phyloP scores from a whole-genome alignment of 2,113 vertebrate species.

The Mormoops blainvillei region DNA sequence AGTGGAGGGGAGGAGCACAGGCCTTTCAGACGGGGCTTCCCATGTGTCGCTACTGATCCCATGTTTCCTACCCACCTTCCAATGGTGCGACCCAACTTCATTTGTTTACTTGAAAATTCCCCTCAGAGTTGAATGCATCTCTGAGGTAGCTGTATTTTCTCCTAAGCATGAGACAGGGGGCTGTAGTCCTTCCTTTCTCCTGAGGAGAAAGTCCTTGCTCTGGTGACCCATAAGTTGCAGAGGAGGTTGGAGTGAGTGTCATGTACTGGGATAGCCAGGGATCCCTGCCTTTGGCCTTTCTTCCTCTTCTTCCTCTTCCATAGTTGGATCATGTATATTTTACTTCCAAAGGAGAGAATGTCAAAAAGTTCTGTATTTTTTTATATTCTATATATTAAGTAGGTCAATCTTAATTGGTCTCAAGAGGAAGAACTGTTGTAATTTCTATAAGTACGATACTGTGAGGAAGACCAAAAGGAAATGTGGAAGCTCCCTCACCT shows the following conservation, averaged over 20 bases:
- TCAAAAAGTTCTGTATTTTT: constrained; percentile 81
- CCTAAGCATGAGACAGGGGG: constrained; percentile 37
- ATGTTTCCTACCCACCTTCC: constrained; percentile 62
- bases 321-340: constrained; percentile 78
- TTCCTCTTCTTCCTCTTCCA: constrained; percentile 75
- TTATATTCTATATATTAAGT: constrained; percentile 78
- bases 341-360: constrained; percentile 74
- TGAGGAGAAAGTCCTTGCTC: constrained; percentile 64
- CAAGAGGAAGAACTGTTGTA: constrained; percentile 61
- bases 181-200: constrained; percentile 53
- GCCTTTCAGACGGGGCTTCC: constrained; percentile 52
- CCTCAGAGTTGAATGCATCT: constrained; percentile 49
- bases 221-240: constrained; percentile 55
- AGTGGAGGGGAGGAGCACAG: constrained; percentile 35
- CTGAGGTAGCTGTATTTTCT: constrained; percentile 70
- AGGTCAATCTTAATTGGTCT: constrained; percentile 75
- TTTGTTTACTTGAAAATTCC: constrained; percentile 76
- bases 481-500: background rate
- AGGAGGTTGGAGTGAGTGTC: constrained; percentile 59
- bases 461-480: constrained; percentile 66
- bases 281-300: constrained; percentile 74
- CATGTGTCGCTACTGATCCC: constrained; percentile 71
- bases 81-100: constrained; percentile 71
- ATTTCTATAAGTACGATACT: constrained; percentile 49
- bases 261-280: constrained; percentile 58